These are phyloP conservation scores for Oxyteleia sp. DNA, from an alignment of 2,888 invertebrate species.

Conservation along the genomic window DNA sequence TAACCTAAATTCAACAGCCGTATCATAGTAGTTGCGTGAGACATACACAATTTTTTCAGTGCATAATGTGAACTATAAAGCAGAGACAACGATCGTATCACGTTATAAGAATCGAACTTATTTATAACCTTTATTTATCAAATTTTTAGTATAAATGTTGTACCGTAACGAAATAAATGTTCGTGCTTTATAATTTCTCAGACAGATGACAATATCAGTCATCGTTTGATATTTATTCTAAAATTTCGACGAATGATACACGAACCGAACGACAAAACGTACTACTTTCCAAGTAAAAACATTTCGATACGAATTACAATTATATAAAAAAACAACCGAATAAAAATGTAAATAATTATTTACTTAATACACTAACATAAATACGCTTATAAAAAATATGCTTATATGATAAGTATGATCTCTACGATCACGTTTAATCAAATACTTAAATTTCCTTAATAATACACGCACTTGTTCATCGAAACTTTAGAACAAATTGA, in stretches of 20 bases:
- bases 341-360: not conserved
- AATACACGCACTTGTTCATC: not conserved
- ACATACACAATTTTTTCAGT: too few species aligned
- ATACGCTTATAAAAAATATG: not conserved
- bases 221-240: constrained; percentile 9
- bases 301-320: too few species aligned
- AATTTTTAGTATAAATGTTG: constrained; percentile 26
- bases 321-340: not conserved
- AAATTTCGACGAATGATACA: constrained; percentile 14
- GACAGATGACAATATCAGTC: not conserved
- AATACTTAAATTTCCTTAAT: too few species aligned
- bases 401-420: too few species aligned
- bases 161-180: constrained; percentile 29
- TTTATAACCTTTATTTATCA: constrained; percentile 38
- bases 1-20: too few species aligned
- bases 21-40: too few species aligned
- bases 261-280: too few species aligned
- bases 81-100: constrained; percentile 67
- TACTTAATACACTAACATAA: too few species aligned
- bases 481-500: constrained; percentile 31
- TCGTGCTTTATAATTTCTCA: constrained; percentile 16
- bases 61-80: constrained; percentile 36
- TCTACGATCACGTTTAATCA: too few species aligned
- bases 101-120: constrained; percentile 37
- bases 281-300: too few species aligned